Evolutionary conservation across 1,140 invertebrate species (phyloP).

Genomic region (Carposina sasakii): DNA sequence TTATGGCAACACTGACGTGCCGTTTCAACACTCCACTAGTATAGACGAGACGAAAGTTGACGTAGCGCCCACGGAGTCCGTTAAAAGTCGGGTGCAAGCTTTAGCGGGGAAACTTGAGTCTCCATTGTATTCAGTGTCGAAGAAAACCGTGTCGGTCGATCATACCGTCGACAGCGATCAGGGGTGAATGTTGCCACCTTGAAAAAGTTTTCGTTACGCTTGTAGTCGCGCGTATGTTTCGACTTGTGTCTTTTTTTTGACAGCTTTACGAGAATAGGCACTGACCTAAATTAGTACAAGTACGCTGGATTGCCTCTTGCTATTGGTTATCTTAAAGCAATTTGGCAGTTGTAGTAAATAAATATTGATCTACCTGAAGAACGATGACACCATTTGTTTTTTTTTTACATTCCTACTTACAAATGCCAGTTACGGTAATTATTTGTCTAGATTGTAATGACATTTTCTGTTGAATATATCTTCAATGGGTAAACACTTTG

Average conservation of each 20-base stretch:
- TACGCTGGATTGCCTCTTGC: too few relatives aligned
- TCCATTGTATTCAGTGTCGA: slow-evolving; percentile 64
- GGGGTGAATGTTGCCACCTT: slow-evolving; percentile 35
- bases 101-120: slow-evolving; percentile 48
- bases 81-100: slow-evolving; percentile 58
- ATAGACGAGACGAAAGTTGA: slow-evolving; percentile 56
- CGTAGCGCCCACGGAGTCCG: slow-evolving; percentile 51
- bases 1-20: slow-evolving; percentile 59
- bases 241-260: slow-evolving; percentile 20
- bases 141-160: slow-evolving; percentile 56
- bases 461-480: too few relatives aligned
- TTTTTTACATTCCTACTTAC: too few relatives aligned
- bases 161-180: slow-evolving; percentile 41
- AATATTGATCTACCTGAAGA: too few relatives aligned
- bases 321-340: too few relatives aligned
- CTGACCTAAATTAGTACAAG: too few relatives aligned
- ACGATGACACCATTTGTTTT: too few relatives aligned
- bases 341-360: too few relatives aligned
- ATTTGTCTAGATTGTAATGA: too few relatives aligned
- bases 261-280: too few relatives aligned
- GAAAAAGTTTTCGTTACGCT: slow-evolving; percentile 32
- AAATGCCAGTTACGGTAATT: too few relatives aligned
- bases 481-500: too few relatives aligned
- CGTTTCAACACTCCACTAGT: slow-evolving; percentile 38
- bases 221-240: slow-evolving; percentile 31